phyloP scores from a whole-genome alignment of 2,113 vertebrate genomes.

The Bujurquina vittata region DNA sequence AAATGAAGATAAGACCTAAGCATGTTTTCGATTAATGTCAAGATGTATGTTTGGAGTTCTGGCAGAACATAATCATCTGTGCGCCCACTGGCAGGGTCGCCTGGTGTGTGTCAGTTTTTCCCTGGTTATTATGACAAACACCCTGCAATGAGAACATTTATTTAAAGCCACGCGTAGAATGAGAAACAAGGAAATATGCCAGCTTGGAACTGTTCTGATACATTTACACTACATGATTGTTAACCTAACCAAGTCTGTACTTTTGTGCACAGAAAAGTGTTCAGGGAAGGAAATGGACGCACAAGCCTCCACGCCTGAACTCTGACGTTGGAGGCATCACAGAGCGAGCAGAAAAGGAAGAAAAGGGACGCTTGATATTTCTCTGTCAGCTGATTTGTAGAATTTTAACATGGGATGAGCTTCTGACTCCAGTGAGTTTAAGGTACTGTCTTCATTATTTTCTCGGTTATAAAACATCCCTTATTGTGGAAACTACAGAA shows the following conservation, averaged over 20 bases:
- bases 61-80: constrained; percentile 49
- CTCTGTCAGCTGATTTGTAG: constrained; percentile 26
- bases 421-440: constrained; percentile 36
- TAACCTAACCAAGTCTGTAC: background rate
- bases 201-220: background rate
- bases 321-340: background rate
- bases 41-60: constrained; percentile 51
- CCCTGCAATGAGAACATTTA: constrained; percentile 34
- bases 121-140: constrained; percentile 55
- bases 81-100: constrained; percentile 27
- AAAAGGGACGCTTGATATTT: background rate
- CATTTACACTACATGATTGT: background rate
- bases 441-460: constrained; percentile 29
- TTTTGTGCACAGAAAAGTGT: background rate
- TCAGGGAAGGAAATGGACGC: background rate
- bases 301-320: constrained; percentile 15
- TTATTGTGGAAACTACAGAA: background rate
- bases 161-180: constrained; percentile 17
- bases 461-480: background rate
- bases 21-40: constrained; percentile 53
- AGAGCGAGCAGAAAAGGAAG: constrained; percentile 5
- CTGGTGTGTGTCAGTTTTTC: constrained; percentile 55
- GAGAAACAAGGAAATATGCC: background rate
- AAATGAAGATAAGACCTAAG: constrained; percentile 55
- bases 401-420: constrained; percentile 67